These are phyloP conservation scores for Bolborhynchus lineola DNA, from an alignment of 2,113 vertebrate species.

Conservation along the genomic window DNA sequence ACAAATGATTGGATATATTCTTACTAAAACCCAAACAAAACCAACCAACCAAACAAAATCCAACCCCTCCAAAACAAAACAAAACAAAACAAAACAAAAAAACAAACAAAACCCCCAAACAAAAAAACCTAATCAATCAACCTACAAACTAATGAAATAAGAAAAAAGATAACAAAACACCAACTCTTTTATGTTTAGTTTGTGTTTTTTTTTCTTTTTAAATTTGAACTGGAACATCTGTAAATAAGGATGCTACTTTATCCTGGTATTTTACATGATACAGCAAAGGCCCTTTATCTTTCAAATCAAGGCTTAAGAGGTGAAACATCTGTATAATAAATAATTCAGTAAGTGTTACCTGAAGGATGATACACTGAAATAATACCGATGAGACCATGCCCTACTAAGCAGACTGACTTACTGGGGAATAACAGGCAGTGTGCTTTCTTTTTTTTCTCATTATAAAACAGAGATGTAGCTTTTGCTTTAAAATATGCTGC, in stretches of 20 bases:
- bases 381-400: neutral
- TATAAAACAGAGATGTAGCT: neutral
- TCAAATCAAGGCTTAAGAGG: neutral
- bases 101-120: neutral
- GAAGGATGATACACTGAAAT: neutral
- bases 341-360: neutral
- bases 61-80: neutral
- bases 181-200: neutral
- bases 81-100: neutral
- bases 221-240: neutral
- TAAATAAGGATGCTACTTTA: neutral
- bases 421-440: neutral
- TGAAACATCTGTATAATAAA: neutral
- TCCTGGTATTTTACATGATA: neutral
- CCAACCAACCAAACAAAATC: neutral
- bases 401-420: neutral
- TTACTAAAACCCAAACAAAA: neutral
- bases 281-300: neutral
- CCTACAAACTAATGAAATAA: neutral
- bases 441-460: neutral
- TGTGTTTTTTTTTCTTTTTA: neutral
- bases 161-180: neutral
- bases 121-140: neutral
- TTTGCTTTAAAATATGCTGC: neutral
- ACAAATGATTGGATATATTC: neutral